phyloP scores from a whole-genome alignment of 2,888 invertebrate genomes.

The Spilarctia lutea region DNA sequence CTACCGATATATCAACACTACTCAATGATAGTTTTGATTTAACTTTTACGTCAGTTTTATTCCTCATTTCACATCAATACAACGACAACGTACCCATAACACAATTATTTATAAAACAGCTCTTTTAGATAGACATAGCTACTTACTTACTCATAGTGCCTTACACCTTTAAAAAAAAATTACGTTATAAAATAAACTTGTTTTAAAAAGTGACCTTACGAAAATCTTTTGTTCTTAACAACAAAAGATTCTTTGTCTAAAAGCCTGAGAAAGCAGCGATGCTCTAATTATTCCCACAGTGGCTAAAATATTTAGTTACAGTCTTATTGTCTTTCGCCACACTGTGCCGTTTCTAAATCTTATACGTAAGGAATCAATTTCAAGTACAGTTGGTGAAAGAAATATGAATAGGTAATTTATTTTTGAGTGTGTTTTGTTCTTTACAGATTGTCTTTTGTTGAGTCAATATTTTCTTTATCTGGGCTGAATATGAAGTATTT shows the following conservation, averaged over 20 bases:
- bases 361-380: constrained; percentile 74
- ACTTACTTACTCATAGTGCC: neutral
- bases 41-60: no score
- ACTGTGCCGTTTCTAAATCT: constrained; percentile 78
- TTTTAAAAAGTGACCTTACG: constrained; percentile 39
- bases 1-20: no score
- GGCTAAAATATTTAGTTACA: constrained; percentile 67
- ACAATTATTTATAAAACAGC: neutral
- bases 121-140: neutral
- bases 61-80: no score
- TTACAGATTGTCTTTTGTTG: neutral
- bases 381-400: constrained; percentile 60
- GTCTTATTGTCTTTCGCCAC: constrained; percentile 65
- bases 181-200: constrained; percentile 19
- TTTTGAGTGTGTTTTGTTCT: neutral
- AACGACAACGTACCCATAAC: neutral
- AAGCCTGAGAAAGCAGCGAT: constrained; percentile 62
- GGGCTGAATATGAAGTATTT: neutral
- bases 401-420: constrained; percentile 1
- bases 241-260: constrained; percentile 52
- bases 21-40: no score
- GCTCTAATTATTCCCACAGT: constrained; percentile 77
- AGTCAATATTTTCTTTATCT: neutral
- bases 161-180: constrained; percentile 15
- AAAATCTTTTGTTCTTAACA: constrained; percentile 26